Base-by-base conservation (phyloP, 2,888 invertebrate species). In the Eurytoma adleriae region DNA sequence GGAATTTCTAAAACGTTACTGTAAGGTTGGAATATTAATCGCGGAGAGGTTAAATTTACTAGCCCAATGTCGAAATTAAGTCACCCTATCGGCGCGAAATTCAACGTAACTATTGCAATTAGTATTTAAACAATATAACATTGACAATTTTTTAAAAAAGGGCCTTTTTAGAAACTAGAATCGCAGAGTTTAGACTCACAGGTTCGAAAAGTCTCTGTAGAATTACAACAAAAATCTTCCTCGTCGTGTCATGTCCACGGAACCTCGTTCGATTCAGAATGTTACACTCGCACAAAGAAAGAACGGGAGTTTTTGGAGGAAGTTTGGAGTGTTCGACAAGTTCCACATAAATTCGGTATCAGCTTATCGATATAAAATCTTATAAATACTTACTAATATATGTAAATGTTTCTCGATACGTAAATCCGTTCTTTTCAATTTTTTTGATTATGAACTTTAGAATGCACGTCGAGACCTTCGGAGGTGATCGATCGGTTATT, bases 391-490 rank as follows among this genome's bases (percentile, higher is more conserved):
- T 20, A 18, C 24, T 56, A 24, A 27, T 67, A 20, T 24, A 3
- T 30, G 30, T 40, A 30, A 16, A 7, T 16, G 20, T 52, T 50
- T 59, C 20, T 40, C 1, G 40, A 14, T 52, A 14, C 52, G 5
- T 72, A 18, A 24, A 24, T 24, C 24, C 24, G n/a, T 50, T 16
- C 24, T 10, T 61, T 62, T 50, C 5, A 50, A 72, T 16, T 30
- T 72, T 62, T 24, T 40, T 62, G 70, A 68, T 50, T 40, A 10
- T 20, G 2, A 2, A 27, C 62, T 59, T 24, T 62, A 84, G 84
- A 76, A 5, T 24, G 82, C 48, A 30, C 83, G 27, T 84, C 85
- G 10, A 85, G 83, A 62, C 84, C 85, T 13, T 85, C 85, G 2
- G 67, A 66, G 18, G 80, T 77, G 2, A 56, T 84, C 20, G 71